phyloP scores from a whole-genome alignment of 2,113 vertebrate species.

The Lontra canadensis region DNA sequence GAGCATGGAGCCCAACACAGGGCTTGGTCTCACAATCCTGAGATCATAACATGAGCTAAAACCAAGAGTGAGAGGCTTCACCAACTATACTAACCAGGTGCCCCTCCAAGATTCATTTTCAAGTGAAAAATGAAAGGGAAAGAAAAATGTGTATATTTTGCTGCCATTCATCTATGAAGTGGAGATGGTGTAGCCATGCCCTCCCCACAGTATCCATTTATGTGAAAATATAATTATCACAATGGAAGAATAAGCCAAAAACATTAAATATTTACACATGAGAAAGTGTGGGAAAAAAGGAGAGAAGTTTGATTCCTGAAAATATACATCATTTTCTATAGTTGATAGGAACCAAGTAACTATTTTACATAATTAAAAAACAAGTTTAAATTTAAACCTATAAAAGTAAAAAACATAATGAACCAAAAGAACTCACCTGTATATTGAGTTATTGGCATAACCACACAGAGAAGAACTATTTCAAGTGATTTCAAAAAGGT shows the following conservation, averaged over 20 bases:
- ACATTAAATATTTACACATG: not conserved
- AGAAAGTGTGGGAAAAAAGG: not conserved
- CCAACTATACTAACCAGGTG: not conserved
- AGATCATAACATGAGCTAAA: not conserved
- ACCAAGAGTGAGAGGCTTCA: not conserved
- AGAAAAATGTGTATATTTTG: not conserved
- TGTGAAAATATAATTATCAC: not conserved
- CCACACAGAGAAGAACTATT: not conserved
- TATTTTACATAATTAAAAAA: not conserved
- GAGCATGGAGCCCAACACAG: too few species aligned
- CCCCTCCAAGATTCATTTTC: not conserved
- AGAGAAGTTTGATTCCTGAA: not conserved
- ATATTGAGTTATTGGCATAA: not conserved
- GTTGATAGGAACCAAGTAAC: not conserved
- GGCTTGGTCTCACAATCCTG: not conserved
- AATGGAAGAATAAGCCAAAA: not conserved
- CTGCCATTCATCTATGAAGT: not conserved
- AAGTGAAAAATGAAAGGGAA: not conserved
- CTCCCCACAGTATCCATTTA: not conserved
- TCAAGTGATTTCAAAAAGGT: not conserved
- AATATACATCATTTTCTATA: not conserved
- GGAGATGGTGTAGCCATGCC: not conserved
- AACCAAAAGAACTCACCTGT: not conserved
- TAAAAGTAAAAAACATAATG: not conserved
- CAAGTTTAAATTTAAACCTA: not conserved